Percentiles rank a stretch among this genome's conserved stretches.
Evolutionary conservation across 2,888 invertebrate genomes (phyloP).

Genomic region (Morpho deidamia): DNA sequence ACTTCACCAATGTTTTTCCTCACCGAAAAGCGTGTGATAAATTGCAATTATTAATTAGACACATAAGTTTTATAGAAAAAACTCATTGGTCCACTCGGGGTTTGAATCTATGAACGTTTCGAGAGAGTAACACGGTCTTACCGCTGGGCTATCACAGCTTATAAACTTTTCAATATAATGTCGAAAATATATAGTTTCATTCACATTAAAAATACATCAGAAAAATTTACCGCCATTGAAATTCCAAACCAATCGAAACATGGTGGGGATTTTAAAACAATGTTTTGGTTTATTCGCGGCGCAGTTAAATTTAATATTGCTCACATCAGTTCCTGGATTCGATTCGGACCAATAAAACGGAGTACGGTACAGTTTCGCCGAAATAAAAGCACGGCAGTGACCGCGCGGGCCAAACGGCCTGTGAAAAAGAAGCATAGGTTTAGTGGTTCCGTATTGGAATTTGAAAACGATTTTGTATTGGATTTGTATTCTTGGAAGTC

Average conservation of each 20-base stretch:
- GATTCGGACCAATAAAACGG: constrained; percentile 46
- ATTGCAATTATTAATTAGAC: too few species aligned
- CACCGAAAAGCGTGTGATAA: too few species aligned
- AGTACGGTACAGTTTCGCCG: constrained; percentile 37
- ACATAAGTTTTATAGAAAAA: too few species aligned
- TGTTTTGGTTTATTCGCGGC: neutral
- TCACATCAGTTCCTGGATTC: constrained; percentile 40
- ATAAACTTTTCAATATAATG: too few species aligned
- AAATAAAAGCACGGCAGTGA: constrained; percentile 50
- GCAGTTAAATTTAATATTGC: constrained; percentile 19
- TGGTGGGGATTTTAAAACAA: constrained; percentile 12
- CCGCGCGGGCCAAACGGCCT: constrained; percentile 53
- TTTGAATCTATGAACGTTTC: too few species aligned
- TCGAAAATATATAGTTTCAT: neutral
- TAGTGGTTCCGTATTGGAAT: constrained; percentile 31
- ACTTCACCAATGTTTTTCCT: too few species aligned
- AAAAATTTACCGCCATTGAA: constrained; percentile 7
- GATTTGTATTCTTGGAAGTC: too few species aligned
- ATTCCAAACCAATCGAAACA: constrained; percentile 13
- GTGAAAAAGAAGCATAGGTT: constrained; percentile 51
- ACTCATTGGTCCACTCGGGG: too few species aligned
- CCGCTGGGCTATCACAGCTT: too few species aligned
- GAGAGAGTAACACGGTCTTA: too few species aligned
- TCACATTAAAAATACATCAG: neutral
- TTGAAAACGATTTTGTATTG: constrained; percentile 14